Evolutionary conservation across 2,113 vertebrate genomes (phyloP), one percentile per base, ranked within the genome.

Genomic region (Lophotis ruficrista): DNA sequence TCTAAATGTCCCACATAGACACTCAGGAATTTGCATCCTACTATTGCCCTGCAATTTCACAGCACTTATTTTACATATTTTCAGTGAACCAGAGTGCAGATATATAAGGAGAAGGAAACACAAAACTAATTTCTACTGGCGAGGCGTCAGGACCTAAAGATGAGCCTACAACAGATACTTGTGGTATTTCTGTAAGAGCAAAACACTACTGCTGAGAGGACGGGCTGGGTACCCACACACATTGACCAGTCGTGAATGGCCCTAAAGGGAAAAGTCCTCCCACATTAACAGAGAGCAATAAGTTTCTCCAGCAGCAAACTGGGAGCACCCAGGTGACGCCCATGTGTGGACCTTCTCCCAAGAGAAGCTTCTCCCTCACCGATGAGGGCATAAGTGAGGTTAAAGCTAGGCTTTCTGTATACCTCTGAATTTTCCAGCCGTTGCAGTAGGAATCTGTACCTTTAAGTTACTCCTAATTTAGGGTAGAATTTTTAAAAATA

Each of bases 301-400:
- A 0, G 22, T n/a, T 87, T 73, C 73, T 83, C 83, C 72, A 81
- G 69, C 17, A 91, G 64, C 61, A 62, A 81, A 61, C 35, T n/a
- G 48, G 65, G 45, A 83, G 51, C 51, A 71, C 14, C 27, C 23
- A 79, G 60, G 35, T 51, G 57, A 51, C 3, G 30, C 50, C n/a
- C 57, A 73, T 23, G 5, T 1, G 3, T 7, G 58, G 22, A 68
- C 20, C 17, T 22, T 25, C 19, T 57, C 54, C 41, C 41, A 45
- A 58, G 19, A 78, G 51, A 45, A 81, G 22, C 14, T 93, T 12
- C 48, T 64, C 31, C 37, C 41, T 37, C 64, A 62, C 30, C 3
- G 0, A 2, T 1, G n/a, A 1, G 3, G 43, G 60, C 45, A 60
- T 2, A 62, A 9, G 12, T 2, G 1, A 79, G 51, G n/a, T 37